phyloP scores from a whole-genome alignment of 2,113 vertebrate genomes.

The Herpailurus yagouaroundi region DNA sequence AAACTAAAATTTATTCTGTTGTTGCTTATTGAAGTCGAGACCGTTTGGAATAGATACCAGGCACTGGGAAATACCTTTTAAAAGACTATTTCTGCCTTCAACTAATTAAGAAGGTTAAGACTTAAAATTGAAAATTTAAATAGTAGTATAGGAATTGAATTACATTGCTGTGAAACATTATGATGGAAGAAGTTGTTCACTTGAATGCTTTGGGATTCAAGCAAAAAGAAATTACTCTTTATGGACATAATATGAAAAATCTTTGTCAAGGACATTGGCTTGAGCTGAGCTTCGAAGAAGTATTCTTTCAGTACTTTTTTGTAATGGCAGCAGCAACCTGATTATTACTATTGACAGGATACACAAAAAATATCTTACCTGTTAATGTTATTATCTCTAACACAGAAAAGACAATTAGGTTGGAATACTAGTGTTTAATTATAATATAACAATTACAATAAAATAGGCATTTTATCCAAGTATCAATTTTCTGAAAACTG shows the following conservation, averaged over 20 bases:
- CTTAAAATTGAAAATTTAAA: constrained; percentile 32
- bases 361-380: background rate
- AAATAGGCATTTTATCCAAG: background rate
- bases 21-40: background rate
- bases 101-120: constrained; percentile 8
- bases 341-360: background rate
- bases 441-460: background rate
- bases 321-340: background rate
- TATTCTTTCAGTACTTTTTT: background rate
- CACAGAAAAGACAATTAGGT: background rate
- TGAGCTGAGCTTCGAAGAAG: background rate
- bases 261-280: constrained; percentile 4
- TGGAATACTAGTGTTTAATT: background rate
- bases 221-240: constrained; percentile 8
- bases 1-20: background rate
- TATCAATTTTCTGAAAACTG: constrained; percentile 17
- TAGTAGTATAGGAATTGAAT: background rate
- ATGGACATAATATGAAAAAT: constrained; percentile 2
- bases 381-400: background rate
- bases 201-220: background rate
- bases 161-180: background rate
- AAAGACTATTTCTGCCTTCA: constrained; percentile 39
- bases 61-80: background rate
- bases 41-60: background rate
- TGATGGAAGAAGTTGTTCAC: background rate